Evolutionary conservation across 2,888 invertebrate genomes (phyloP).

Genomic region (Drepana falcataria): DNA sequence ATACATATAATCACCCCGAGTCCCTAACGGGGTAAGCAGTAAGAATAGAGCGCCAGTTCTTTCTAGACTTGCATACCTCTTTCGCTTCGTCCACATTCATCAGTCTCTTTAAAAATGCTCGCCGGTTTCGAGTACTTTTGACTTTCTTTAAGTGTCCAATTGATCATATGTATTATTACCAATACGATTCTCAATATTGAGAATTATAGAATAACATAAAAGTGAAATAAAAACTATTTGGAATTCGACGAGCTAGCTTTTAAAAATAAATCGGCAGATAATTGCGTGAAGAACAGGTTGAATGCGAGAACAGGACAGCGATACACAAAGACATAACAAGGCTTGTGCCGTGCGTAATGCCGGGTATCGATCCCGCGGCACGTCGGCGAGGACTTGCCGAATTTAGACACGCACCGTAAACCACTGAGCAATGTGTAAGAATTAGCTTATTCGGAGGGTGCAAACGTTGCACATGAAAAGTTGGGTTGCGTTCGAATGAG

Average conservation of each 20-base stretch:
- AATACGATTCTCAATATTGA: no score
- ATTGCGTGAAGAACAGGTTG: background rate
- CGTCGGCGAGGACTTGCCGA: background rate
- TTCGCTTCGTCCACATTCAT: no score
- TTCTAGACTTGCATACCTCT: no score
- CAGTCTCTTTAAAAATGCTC: no score
- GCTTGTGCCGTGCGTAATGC: conserved; percentile 3
- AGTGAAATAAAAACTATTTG: no score
- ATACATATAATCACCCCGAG: no score
- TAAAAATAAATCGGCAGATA: background rate
- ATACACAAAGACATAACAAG: conserved; percentile 5
- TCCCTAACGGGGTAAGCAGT: no score
- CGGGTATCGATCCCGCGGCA: conserved; percentile 9
- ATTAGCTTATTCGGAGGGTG: background rate
- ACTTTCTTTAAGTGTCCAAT: no score
- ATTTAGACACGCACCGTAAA: background rate
- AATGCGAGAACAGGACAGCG: background rate
- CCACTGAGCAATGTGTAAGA: background rate
- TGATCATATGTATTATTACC: no score
- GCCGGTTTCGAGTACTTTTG: no score
- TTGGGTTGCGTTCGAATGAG: background rate
- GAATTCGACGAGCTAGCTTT: background rate
- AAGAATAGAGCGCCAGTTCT: no score
- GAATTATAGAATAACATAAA: no score
- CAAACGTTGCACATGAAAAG: background rate